Conservation (phyloP, 2,113 vertebrate genomes). For the Apodemus speciosus region DNA sequence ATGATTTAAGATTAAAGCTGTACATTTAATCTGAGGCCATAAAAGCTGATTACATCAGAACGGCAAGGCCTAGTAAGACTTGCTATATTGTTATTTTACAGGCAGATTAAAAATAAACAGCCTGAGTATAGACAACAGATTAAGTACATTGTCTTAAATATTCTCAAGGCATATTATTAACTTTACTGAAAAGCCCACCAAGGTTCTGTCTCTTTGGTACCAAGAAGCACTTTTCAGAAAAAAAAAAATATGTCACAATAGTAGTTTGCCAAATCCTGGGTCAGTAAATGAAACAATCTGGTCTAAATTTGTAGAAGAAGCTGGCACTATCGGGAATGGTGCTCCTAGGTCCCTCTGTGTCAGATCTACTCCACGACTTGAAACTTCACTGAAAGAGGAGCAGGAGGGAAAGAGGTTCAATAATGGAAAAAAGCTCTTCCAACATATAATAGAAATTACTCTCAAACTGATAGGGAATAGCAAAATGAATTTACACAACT, state of each 20-base stretch:
- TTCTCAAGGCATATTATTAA: not conserved
- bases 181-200: not conserved
- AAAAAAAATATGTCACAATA: not conserved
- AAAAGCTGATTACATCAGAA: not conserved
- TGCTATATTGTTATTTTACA: not conserved
- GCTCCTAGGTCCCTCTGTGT: accelerated
- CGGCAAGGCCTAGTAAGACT: not conserved
- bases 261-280: not conserved
- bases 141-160: not conserved
- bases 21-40: not conserved
- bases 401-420: not conserved
- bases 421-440: not conserved
- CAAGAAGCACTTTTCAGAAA: not conserved
- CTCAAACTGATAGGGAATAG: not conserved
- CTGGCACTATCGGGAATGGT: not conserved
- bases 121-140: not conserved
- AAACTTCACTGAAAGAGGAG: not conserved
- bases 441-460: not conserved
- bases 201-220: not conserved
- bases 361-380: not conserved
- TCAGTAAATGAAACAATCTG: not conserved
- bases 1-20: not conserved
- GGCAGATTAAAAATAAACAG: not conserved
- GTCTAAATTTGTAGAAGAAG: not conserved
- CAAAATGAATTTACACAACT: not conserved